Evolutionary conservation across 2,888 invertebrate genomes (phyloP), one percentile per base, ranked within the genome.

Genomic region (Nephrotoma guestfalica): DNA sequence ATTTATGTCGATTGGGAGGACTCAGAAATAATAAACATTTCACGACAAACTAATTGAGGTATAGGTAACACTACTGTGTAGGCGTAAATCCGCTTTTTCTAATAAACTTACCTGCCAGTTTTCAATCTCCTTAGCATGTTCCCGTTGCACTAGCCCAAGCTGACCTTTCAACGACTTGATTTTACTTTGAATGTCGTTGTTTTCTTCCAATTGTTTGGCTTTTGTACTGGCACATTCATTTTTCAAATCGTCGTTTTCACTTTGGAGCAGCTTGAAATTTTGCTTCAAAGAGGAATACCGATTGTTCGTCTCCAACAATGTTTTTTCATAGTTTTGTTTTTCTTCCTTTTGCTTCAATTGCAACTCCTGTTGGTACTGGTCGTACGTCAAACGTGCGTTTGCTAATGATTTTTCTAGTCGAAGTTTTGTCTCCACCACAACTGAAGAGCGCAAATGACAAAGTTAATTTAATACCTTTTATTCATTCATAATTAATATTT

Each of bases 391-490:
- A 87, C 93, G 93, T 89, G 94, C 93, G 57, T 91, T 91, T 88
- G 93, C 93, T 42, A 93, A 89, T 18, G 93, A 93, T 88, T 93
- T 93, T 88, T 94, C 94, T 86, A 93, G 89, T 83, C 93, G 90
- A 87, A 92, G 91, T 89, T 94, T 94, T 88, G 93, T 93, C 88
- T 94, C 93, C 30, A 93, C 92, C 86, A 94, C 92, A 84, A 93
- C 94, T 94, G 88, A 15, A 13, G 2, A 2, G 0, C 9, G n/a
- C 47, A 47, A 47, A 13, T 57, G 90, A 90, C 51, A 88, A 87
- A 47, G 11, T 43, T 51, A 1, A 51, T 5, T 51, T 51, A 15
- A 15, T 51, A 15, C 2, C 0, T 51, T 6, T 18, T 15, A 15
- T 47, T 7, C 7, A 57, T 15, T 15, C 6, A 15, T 15, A 47